These are phyloP conservation scores for Amblyteles armatorius DNA, from an alignment of 2,888 invertebrate genomes.

Conservation along the genomic window DNA sequence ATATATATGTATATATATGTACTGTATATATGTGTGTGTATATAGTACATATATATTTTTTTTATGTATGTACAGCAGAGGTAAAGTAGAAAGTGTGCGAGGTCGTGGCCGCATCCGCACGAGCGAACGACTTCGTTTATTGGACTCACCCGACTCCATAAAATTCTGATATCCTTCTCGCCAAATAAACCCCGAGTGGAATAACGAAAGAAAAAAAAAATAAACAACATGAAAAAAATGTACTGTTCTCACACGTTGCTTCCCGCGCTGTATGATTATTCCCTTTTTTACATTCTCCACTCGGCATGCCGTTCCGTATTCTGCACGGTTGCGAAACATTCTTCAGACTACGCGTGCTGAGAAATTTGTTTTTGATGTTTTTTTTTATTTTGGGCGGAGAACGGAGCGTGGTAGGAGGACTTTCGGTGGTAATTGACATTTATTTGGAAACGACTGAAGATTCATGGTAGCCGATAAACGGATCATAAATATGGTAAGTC, in stretches of 20 bases:
- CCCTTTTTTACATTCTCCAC: neutral
- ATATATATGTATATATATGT: slow-evolving; percentile 8
- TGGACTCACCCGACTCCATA: slow-evolving; percentile 54
- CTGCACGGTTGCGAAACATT: neutral
- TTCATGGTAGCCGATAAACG: neutral
- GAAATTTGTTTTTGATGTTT: neutral
- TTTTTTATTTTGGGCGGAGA: neutral
- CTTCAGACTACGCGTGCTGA: neutral
- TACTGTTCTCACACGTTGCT: neutral
- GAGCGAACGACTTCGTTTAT: slow-evolving; percentile 58
- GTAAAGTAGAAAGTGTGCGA: slow-evolving; percentile 17
- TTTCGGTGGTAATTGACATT: neutral
- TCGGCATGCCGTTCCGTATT: neutral
- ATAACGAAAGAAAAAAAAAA: slow-evolving; percentile 9
- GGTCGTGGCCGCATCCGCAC: slow-evolving; percentile 42
- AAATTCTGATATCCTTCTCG: slow-evolving; percentile 56
- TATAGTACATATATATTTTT: neutral
- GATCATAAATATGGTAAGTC: neutral
- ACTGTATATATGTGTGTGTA: neutral
- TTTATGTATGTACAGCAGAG: neutral
- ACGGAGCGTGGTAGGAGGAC: neutral
- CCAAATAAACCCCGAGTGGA: slow-evolving; percentile 36
- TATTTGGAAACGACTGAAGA: neutral
- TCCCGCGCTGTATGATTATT: neutral
- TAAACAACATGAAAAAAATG: slow-evolving; percentile 1